These are phyloP conservation scores for Glossophaga mutica DNA, from an alignment of 2,797 vertebrate genomes.

Conservation along the genomic window DNA sequence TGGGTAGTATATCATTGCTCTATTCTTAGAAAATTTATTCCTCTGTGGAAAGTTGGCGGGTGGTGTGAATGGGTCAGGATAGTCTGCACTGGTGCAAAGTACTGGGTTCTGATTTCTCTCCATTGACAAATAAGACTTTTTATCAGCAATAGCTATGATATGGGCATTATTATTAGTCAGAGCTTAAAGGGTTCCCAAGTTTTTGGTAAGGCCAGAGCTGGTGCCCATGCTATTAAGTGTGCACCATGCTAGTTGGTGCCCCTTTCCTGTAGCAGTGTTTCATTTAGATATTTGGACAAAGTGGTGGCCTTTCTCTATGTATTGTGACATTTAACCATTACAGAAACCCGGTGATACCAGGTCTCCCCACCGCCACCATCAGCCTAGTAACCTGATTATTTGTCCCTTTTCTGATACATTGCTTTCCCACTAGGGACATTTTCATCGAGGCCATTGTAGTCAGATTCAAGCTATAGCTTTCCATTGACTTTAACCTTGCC, in stretches of 20 bases:
- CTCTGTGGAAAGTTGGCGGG: not conserved
- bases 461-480: not conserved
- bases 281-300: not conserved
- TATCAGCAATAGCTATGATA: not conserved
- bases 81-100: not conserved
- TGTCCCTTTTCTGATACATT: not conserved
- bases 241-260: not conserved
- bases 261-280: not conserved
- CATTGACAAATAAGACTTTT: not conserved
- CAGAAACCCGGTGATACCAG: not conserved
- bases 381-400: not conserved
- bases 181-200: not conserved
- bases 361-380: not conserved
- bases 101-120: constrained; percentile 12
- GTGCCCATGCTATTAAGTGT: not conserved
- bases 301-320: not conserved
- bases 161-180: not conserved
- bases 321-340: not conserved
- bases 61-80: not conserved
- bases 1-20: not conserved
- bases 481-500: not conserved
- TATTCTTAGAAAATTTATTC: not conserved
- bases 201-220: constrained; percentile 13
- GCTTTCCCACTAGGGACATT: not conserved
- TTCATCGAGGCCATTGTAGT: not conserved